phyloP scores from a whole-genome alignment of 2,888 invertebrate genomes.

The Myopa tessellatipennis region DNA sequence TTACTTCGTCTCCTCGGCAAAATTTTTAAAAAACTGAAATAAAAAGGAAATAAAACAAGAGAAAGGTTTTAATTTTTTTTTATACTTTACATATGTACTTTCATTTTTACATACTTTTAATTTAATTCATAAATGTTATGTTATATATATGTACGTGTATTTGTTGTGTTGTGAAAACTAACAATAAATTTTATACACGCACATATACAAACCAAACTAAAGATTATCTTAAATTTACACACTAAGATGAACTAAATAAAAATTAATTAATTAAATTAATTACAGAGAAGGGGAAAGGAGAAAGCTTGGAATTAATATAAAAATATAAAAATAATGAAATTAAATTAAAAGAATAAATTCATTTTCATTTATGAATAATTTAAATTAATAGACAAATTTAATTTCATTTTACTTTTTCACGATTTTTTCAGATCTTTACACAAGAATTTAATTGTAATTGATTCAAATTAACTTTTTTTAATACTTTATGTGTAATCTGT shows the following conservation, averaged over 20 bases:
- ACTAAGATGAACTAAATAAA: conserved; percentile 9
- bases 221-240: not conserved
- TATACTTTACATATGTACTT: too few species aligned
- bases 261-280: conserved; percentile 11
- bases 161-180: too few species aligned
- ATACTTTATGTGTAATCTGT: not conserved
- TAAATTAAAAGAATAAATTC: conserved; percentile 13
- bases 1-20: too few species aligned
- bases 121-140: too few species aligned
- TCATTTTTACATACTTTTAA: too few species aligned
- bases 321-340: not conserved
- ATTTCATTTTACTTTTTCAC: not conserved
- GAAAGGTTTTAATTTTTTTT: too few species aligned
- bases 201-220: not conserved
- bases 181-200: too few species aligned
- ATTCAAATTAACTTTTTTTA: conserved; percentile 1
- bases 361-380: conserved; percentile 7
- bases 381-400: conserved; percentile 12
- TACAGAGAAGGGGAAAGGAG: too few species aligned
- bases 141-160: too few species aligned
- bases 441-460: not conserved
- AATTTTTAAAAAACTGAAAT: too few species aligned
- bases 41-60: too few species aligned
- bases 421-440: not conserved
- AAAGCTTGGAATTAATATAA: too few species aligned